These are phyloP conservation scores for Lamprotornis superbus DNA, from an alignment of 2,113 vertebrate species.

Conservation along the genomic window DNA sequence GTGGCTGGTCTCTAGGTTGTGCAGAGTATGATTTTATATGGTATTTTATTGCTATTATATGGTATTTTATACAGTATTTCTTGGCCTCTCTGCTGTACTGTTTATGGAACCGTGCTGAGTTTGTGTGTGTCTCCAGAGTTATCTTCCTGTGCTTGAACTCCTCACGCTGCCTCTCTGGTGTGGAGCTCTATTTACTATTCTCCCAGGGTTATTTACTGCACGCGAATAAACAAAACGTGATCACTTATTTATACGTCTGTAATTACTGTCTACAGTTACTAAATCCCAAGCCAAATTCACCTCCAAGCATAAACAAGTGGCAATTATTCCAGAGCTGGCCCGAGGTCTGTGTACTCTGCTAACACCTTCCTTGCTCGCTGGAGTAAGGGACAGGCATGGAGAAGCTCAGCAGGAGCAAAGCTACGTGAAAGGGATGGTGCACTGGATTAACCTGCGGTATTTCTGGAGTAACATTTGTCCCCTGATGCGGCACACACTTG, in stretches of 20 bases:
- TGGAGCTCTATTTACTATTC: conserved; percentile 28
- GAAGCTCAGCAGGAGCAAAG: neutral
- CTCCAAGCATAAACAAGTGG: neutral
- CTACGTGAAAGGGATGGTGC: neutral
- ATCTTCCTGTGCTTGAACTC: conserved; percentile 23
- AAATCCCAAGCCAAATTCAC: conserved; percentile 7
- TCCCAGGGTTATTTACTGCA: conserved; percentile 57
- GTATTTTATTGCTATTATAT: neutral
- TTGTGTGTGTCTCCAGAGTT: neutral
- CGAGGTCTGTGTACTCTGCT: neutral
- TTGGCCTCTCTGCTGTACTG: neutral
- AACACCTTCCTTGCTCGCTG: neutral
- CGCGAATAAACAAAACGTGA: conserved; percentile 42
- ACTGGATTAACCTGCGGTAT: neutral
- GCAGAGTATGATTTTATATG: neutral
- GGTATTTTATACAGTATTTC: neutral
- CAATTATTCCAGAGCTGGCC: neutral
- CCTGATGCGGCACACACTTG: neutral
- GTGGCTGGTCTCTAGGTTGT: neutral
- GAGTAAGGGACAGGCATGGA: neutral
- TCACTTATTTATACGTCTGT: conserved; percentile 37
- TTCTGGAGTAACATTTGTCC: conserved; percentile 42
- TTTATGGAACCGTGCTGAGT: neutral
- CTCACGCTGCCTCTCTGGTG: neutral
- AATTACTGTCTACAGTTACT: conserved; percentile 4